Evolutionary conservation across 1,140 invertebrate genomes (phyloP).

Genomic region (Gonioctena quinquepunctata): DNA sequence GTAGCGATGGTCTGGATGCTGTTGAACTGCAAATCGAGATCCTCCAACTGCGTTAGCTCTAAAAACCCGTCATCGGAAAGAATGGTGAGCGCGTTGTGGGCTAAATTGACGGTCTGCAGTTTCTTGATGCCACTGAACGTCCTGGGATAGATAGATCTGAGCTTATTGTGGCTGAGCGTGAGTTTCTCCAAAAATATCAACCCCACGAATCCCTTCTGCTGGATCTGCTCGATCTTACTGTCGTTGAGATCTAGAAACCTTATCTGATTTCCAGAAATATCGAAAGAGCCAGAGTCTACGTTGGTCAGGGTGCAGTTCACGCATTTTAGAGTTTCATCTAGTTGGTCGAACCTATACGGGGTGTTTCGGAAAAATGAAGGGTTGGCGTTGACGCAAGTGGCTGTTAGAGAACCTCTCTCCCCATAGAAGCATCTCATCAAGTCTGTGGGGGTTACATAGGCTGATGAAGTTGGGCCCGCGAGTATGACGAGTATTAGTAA

Average conservation of each 20-base stretch:
- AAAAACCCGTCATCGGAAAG: conserved; percentile 43
- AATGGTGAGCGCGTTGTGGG: conserved; percentile 43
- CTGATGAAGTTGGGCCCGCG: background rate
- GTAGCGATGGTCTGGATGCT: conserved; percentile 61
- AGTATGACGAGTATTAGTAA: background rate
- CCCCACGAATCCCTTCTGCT: conserved; percentile 44
- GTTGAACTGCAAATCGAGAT: conserved; percentile 65
- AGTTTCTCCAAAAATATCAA: conserved; percentile 46
- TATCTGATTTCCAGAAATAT: conserved; percentile 51
- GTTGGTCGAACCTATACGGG: conserved; percentile 50
- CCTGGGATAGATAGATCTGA: conserved; percentile 41
- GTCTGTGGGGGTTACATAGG: conserved; percentile 6
- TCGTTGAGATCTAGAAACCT: conserved; percentile 38
- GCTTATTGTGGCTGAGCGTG: conserved; percentile 42
- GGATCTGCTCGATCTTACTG: conserved; percentile 38
- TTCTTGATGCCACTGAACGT: conserved; percentile 49
- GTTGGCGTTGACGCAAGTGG: conserved; percentile 49
- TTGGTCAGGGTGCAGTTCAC: conserved; percentile 43
- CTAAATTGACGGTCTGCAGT: conserved; percentile 38
- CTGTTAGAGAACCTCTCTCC: conserved; percentile 51
- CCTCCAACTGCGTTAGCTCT: conserved; percentile 53
- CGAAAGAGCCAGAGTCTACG: conserved; percentile 46
- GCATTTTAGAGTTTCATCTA: conserved; percentile 51
- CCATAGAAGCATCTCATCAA: conserved; percentile 50
- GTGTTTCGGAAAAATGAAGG: conserved; percentile 46